These are phyloP conservation scores for Biston stratarius DNA, from an alignment of 2,888 invertebrate genomes.

Conservation along the genomic window DNA sequence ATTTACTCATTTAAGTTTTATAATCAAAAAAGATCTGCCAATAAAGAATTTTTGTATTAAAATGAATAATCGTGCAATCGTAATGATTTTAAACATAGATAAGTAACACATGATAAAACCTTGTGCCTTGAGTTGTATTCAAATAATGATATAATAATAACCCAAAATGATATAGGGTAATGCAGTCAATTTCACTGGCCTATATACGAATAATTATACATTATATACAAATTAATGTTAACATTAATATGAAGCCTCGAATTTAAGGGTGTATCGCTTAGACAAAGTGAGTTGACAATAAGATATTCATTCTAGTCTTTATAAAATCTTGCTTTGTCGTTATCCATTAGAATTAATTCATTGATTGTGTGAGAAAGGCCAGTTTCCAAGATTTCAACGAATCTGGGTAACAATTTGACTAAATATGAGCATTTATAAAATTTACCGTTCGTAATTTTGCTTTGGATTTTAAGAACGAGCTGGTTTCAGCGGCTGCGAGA, in stretches of 20 bases:
- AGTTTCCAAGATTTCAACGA: conserved; percentile 31
- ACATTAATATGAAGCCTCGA: conserved; percentile 69
- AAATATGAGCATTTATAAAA: conserved; percentile 21
- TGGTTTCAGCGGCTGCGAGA: not conserved
- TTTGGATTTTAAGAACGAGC: not conserved
- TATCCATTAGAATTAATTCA: conserved; percentile 47
- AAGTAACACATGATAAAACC: conserved; percentile 66
- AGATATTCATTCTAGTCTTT: conserved; percentile 80
- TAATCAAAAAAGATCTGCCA: conserved; percentile 76
- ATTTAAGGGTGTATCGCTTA: conserved; percentile 77
- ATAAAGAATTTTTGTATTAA: conserved; percentile 56
- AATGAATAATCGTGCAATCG: conserved; percentile 63
- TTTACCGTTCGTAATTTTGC: not conserved
- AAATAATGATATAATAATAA: conserved; percentile 64
- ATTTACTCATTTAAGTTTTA: conserved; percentile 57
- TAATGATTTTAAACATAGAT: conserved; percentile 60
- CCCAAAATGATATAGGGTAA: conserved; percentile 74
- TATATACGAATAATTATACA: conserved; percentile 69
- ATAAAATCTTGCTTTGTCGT: conserved; percentile 72
- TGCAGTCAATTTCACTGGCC: conserved; percentile 82
- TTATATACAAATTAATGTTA: conserved; percentile 66
- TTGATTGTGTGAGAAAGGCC: conserved; percentile 30
- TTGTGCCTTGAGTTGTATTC: conserved; percentile 84
- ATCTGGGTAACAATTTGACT: conserved; percentile 35
- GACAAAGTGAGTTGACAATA: conserved; percentile 83